phyloP scores from a whole-genome alignment of 2,888 invertebrate species.

The Drosophila rubida region DNA sequence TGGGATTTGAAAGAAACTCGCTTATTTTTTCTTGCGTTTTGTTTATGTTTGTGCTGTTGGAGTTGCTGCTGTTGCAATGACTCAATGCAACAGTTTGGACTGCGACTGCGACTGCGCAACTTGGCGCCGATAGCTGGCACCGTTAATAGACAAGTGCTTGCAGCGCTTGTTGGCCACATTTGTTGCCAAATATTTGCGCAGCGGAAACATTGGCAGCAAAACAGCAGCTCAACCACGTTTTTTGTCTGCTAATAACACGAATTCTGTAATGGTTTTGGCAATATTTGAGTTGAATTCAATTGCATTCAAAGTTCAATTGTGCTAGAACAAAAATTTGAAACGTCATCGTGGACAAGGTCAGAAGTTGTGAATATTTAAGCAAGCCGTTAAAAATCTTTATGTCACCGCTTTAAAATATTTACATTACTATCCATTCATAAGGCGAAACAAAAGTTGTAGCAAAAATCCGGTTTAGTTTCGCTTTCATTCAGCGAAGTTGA shows the following conservation, averaged over 20 bases:
- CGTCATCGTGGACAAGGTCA: conserved; percentile 27
- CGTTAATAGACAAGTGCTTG: conserved; percentile 1
- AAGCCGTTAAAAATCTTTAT: conserved; percentile 1
- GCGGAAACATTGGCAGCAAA: conserved; percentile 55
- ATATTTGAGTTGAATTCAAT: conserved; percentile 26
- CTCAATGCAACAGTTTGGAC: conserved; percentile 45
- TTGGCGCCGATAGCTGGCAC: conserved; percentile 28
- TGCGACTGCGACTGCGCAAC: conserved; percentile 53
- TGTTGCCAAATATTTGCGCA: conserved; percentile 69
- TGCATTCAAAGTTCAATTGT: conserved; percentile 7
- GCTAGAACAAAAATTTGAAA: not conserved
- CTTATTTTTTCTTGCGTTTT: conserved; percentile 12
- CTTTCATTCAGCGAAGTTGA: conserved; percentile 54
- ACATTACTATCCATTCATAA: conserved; percentile 17
- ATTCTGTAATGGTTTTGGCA: conserved; percentile 8
- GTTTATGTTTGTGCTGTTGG: conserved; percentile 31
- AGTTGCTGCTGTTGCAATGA: conserved; percentile 52
- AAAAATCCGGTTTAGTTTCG: conserved; percentile 40
- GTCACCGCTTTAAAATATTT: not conserved
- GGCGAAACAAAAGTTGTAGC: conserved; percentile 22
- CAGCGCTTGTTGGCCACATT: conserved; percentile 34
- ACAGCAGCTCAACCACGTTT: conserved; percentile 18
- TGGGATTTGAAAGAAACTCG: conserved; percentile 40
- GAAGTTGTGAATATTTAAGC: conserved; percentile 8
- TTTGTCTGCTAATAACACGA: conserved; percentile 20